Base-by-base conservation (phyloP, 2,797 vertebrate genomes). In the Sphenopsis melanotis region DNA sequence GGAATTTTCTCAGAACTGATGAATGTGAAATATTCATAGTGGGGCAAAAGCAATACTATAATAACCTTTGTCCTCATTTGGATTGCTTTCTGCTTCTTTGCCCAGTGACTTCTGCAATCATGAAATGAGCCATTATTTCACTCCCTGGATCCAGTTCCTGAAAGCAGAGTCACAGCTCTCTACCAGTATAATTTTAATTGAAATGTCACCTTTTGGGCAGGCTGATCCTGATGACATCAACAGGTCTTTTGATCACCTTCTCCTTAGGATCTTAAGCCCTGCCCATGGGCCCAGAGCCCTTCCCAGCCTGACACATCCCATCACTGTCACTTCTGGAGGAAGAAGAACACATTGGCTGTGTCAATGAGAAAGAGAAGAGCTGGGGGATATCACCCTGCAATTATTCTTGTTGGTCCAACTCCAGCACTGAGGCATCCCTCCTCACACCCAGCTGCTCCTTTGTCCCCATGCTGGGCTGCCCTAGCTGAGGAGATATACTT, bases 1-100 rank as follows among this genome's bases (percentile, higher is more conserved):
- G 20, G 47, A 91, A 70, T 90, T 78, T 94, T 94, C 59, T 83
- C 80, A 87, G 56, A 95, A 79, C 37, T 19, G 32, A n/a, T 84
- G 42, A 79, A 82, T 80, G 30, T 87, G 80, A 93, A 90, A 87
- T 77, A 65, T 42, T 86, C 70, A 46, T 53, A 82, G 30, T 2
- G 9, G 14, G 52, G 6, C 10, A 91, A 89, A 52, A 63, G 49
- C 3, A 65, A 92, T 91, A 60, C 36, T 27, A 9, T 68, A 80
- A 75, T 20, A 92, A 8, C 22, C 21, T 86, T 92, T 94, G 30
- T 15, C 69, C 32, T 91, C 70, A 27, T 92, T 61, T 86, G 37
- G 21, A 89, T 26, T 6, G 0, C 16, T 61, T 87, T 94, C 53
- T 91, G 12, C 61, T 87, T 83, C 69, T 92, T 74, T 83, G 7